Percentiles rank a stretch among this genome's conserved stretches.
These are phyloP conservation scores for Eilema griseolum DNA, from an alignment of 2,888 invertebrate genomes.

Conservation along the genomic window DNA sequence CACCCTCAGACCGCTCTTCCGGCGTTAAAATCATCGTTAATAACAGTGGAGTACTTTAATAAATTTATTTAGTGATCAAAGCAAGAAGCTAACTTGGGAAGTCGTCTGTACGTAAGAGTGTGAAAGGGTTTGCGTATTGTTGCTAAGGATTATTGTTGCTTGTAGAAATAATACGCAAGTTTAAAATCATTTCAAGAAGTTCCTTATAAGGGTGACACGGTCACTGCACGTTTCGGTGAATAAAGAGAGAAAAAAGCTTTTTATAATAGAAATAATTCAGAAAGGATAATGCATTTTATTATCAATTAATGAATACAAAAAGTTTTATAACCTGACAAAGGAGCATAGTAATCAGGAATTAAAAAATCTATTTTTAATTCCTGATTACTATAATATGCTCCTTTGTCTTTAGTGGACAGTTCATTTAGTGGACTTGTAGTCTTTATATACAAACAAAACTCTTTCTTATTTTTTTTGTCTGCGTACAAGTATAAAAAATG, in stretches of 20 bases:
- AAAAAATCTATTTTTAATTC: too few relatives aligned
- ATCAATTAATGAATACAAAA: not conserved
- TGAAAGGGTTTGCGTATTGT: conserved; percentile 31
- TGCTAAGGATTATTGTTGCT: conserved; percentile 12
- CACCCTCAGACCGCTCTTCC: conserved; percentile 73
- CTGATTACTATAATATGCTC: too few relatives aligned
- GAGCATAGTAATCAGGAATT: not conserved
- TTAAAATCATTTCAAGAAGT: not conserved
- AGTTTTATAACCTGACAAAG: not conserved
- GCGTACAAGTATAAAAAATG: not conserved
- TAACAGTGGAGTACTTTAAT: conserved; percentile 80
- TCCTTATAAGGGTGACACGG: not conserved
- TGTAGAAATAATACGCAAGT: not conserved
- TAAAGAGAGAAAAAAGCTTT: not conserved
- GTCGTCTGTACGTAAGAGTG: conserved; percentile 29
- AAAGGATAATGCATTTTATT: not conserved
- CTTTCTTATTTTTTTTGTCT: too few relatives aligned
- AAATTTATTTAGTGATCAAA: conserved; percentile 81
- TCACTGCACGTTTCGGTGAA: not conserved
- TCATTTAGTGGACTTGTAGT: too few relatives aligned
- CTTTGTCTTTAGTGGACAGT: too few relatives aligned
- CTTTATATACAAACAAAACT: too few relatives aligned
- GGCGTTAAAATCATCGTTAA: conserved; percentile 82
- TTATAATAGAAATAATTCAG: not conserved
- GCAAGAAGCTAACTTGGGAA: conserved; percentile 63